A percentile compares a stretch with the other conserved stretches of the same genome.
phyloP scores from a whole-genome alignment of 2,888 invertebrate species.

The Ophion ventricosus region DNA sequence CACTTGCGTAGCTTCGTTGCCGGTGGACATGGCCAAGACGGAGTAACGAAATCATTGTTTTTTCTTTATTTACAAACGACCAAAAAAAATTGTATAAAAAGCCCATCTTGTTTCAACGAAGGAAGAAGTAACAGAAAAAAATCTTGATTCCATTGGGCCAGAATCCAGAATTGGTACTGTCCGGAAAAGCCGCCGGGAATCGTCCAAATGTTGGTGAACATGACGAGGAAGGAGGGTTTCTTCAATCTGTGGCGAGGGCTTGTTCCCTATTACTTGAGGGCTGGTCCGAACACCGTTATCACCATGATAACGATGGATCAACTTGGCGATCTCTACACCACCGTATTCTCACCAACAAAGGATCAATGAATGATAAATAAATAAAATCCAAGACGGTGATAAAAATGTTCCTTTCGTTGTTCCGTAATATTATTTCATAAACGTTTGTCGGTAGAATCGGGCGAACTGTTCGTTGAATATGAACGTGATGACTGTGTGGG shows the following conservation, averaged over 20 bases:
- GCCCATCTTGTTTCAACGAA: not conserved
- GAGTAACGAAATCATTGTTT: constrained; percentile 68
- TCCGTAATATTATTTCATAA: constrained; percentile 47
- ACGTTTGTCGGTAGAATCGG: constrained; percentile 66
- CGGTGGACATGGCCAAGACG: constrained; percentile 88
- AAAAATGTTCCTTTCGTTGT: not conserved
- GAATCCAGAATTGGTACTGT: constrained; percentile 45
- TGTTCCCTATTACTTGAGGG: constrained; percentile 55
- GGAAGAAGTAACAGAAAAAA: not conserved
- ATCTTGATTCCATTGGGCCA: not conserved
- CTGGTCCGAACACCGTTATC: constrained; percentile 54
- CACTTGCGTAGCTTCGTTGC: constrained; percentile 87
- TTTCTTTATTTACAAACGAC: not conserved
- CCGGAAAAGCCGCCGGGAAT: constrained; percentile 44
- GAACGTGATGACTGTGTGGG: constrained; percentile 90
- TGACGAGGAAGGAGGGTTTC: constrained; percentile 51
- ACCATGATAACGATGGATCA: constrained; percentile 60
- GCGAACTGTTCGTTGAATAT: constrained; percentile 88
- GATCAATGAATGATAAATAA: constrained; percentile 2
- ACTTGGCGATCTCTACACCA: constrained; percentile 39
- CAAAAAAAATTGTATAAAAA: not conserved
- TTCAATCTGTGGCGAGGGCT: constrained; percentile 58
- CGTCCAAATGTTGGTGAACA: constrained; percentile 20
- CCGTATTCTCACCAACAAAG: constrained; percentile 30
- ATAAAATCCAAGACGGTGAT: not conserved